phyloP scores from a whole-genome alignment of 2,888 invertebrate species.

The Leptura quadrifasciata region DNA sequence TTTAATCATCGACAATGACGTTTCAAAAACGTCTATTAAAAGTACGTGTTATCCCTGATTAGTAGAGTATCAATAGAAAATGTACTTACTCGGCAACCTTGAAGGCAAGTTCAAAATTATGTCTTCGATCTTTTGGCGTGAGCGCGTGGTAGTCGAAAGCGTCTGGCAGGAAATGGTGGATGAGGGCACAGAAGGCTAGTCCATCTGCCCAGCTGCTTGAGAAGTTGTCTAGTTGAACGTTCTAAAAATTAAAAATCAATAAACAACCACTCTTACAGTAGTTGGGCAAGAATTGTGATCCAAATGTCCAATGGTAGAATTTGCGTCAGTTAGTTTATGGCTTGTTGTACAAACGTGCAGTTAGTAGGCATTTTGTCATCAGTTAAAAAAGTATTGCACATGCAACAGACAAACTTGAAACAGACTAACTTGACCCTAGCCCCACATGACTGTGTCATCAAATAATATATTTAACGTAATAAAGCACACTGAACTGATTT shows the following conservation, averaged over 20 bases:
- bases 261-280: neutral
- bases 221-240: constrained; percentile 98
- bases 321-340: neutral
- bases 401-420: neutral
- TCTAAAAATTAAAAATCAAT: constrained; percentile 77
- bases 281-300: neutral
- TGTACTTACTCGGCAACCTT: constrained; percentile 95
- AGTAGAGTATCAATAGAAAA: neutral
- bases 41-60: no score
- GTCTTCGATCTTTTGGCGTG: constrained; percentile 90
- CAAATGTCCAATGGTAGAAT: neutral
- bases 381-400: neutral
- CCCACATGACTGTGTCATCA: no score
- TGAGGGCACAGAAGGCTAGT: constrained; percentile 98
- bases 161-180: constrained; percentile 98
- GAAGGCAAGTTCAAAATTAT: constrained; percentile 98
- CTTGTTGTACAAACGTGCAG: neutral
- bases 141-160: constrained; percentile 96
- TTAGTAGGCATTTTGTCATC: neutral
- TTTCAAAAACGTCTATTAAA: no score
- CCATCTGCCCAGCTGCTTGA: constrained; percentile 99
- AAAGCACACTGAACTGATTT: no score
- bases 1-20: no score
- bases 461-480: no score
- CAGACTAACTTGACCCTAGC: no score